Evolutionary conservation across 2,113 vertebrate species (phyloP), one percentile per base, ranked within the genome.

Genomic region (Trematocara unimaculatum): DNA sequence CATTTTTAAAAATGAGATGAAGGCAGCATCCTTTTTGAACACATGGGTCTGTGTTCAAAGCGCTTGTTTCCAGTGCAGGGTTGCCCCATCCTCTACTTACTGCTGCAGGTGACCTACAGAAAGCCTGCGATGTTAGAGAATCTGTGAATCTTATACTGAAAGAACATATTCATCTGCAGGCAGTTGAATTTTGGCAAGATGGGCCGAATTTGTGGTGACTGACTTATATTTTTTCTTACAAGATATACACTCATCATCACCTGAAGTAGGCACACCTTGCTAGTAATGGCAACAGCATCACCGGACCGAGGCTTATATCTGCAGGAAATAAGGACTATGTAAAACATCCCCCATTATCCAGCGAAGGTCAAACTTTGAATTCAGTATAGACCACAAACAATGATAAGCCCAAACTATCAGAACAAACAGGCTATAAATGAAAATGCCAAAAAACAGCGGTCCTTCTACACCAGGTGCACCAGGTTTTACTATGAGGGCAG

Each of bases 151-250:
- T 62, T 26, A 15, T 45, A 47, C 67, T 45, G 20, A 42, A 0
- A 72, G 38, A 42, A 42, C 38, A 45, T 6, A 45, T 70, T 45
- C 13, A 42, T 70, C 67, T 72, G 67, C 40, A 17, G 8, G 40
- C 67, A 72, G 20, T 3, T 17, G 40, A 6, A 72, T 45, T 72
- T 47, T 72, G 20, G 0, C 0, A 72, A 45, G 40, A 47, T 72
- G 6, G 40, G 38, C 64, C 8, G 0, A 29, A 45, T 72, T 47
- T 29, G 67, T 29, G 40, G 40, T 2, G 12, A 20, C 11, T 26
- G 20, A 11, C 40, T 17, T 47, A 29, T 74, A 70, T 26, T 70
- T 70, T 23, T 23, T 70, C 5, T 70, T 42, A 42, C 38, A 42
- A 40, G 62, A 67, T 20, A 40, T 4, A 14, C 18, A 67, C 3